phyloP scores from a whole-genome alignment of 1,140 invertebrate genomes.

The Carcinoscorpius rotundicauda region DNA sequence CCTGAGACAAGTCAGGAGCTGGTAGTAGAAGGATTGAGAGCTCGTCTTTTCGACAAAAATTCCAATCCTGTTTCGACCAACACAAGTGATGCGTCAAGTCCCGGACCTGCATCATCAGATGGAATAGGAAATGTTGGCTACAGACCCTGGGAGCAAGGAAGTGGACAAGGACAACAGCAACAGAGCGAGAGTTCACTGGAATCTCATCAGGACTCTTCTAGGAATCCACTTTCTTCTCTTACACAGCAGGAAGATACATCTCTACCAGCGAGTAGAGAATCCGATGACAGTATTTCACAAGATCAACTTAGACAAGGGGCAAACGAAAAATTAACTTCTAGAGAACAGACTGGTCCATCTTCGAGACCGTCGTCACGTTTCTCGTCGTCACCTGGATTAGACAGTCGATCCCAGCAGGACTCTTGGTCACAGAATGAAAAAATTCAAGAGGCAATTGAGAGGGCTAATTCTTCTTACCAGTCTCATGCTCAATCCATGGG shows the following conservation, averaged over 20 bases:
- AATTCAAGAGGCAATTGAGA: background rate
- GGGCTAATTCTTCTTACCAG: background rate
- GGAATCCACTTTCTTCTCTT: background rate
- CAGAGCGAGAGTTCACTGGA: conserved; percentile 4
- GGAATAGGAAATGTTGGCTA: conserved; percentile 18
- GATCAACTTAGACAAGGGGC: background rate
- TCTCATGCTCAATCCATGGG: conserved; percentile 5
- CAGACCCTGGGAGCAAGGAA: conserved; percentile 21
- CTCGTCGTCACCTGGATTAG: conserved; percentile 14
- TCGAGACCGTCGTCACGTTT: conserved; percentile 17
- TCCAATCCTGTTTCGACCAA: conserved; percentile 13
- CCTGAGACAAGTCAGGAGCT: conserved; percentile 13
- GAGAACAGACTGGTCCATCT: conserved; percentile 9
- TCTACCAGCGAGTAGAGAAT: no score
- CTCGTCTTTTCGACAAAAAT: conserved; percentile 16
- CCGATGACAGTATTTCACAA: background rate
- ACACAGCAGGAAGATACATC: background rate
- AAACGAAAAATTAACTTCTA: background rate
- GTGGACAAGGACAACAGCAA: conserved; percentile 6
- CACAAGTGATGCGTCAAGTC: background rate
- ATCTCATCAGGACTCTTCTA: conserved; percentile 8
- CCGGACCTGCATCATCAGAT: conserved; percentile 8
- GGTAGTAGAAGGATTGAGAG: conserved; percentile 17
- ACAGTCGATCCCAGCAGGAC: background rate
- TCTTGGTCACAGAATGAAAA: background rate